Base-by-base conservation (phyloP, 1,140 invertebrate genomes). In the Pogonognathellus flavescens region DNA sequence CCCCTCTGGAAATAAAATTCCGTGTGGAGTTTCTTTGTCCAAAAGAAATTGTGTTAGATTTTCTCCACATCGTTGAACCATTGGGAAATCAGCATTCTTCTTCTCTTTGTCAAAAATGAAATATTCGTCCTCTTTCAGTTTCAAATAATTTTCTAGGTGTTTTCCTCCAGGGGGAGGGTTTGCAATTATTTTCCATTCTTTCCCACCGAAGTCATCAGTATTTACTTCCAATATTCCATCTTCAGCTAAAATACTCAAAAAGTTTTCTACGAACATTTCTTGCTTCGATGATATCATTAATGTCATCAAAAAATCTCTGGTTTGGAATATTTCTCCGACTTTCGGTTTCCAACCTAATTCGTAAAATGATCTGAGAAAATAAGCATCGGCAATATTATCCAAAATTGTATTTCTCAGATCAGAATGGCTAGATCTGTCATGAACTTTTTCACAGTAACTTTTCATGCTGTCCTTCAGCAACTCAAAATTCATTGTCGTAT, bases 291-390 rank as follows among this genome's bases (percentile, higher is more conserved):
- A 81, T 16, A 81, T 81, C 1, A 81, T 16, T 0, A 81, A 52
- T 1, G 50, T 22, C 1, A n/a, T 81, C 80, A 81, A 55, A 11
- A 81, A 25, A 31, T 81, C 80, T 6, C 53, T 55, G 1, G 55
- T 55, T 59, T 53, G 50, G 0, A 81, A 14, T 7, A 55, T 4
- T 59, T 55, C 50, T 7, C 80, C 80, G 4, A 81, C 7, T 81
- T 59, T 53, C 11, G 80, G 80, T 53, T 81, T 57, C 80, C 80
- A 81, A 2, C 52, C 80, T 53, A 81, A 31, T 16, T 41, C 49
- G 50, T 55, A 55, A 55, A 81, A 25, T 5, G 80, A n/a, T n/a
- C 22, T 59, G 18, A 81, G 5, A 41, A 41, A 16, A 11, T 81
- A 31, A 3, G 55, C n/a, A 20, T 31, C 11, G 20, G 50, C 55